Evolutionary conservation across 2,888 invertebrate genomes (phyloP), one percentile per base, ranked within the genome.

Genomic region (Archips crataeganus): DNA sequence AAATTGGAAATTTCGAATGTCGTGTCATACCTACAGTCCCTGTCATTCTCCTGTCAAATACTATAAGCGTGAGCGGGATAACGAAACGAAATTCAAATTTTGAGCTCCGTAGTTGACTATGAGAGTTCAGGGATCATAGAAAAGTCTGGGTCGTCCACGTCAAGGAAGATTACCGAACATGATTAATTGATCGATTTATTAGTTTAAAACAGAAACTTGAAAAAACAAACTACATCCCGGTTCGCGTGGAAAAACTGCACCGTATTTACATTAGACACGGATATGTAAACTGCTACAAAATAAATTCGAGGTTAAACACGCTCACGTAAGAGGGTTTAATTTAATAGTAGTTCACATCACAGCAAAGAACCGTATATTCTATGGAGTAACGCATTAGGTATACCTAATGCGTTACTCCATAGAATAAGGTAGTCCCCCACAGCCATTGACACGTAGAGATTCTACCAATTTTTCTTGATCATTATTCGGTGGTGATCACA

Each of bases 211-310:
- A 70, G 42, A 62, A 36, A 64, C 39, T 64, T 64, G 1, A 59
- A 45, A 13, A 32, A 42, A 51, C 15, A 47, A 42, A 32, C 34
- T 13, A 60, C 39, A 49, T 32, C 51, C 59, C 39, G 23, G 42
- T 61, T 10, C 42, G n/a, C 65, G 51, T 60, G 61, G 66, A 65
- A 66, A 66, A 54, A 71, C 39, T 63, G 51, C 32, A 45, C 36
- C 59, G 71, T 66, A 66, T 71, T 71, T 71, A 71, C 66, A n/a
- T 49, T 10, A 34, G 32, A 66, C 23, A 6, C 61, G 71, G 68
- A 72, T 68, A 49, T 73, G 11, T 54, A 34, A 67, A 47, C 65
- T 13, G 11, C 66, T 57, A 63, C 34, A 59, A 68, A 73, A 73
- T 68, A 73, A 73, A 57, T 59, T 6, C 57, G 39, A 62, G 32